A percentile compares a stretch with the other conserved stretches of the same genome.
Evolutionary conservation across 2,113 vertebrate genomes (phyloP).

Genomic region (Furnarius figulus): DNA sequence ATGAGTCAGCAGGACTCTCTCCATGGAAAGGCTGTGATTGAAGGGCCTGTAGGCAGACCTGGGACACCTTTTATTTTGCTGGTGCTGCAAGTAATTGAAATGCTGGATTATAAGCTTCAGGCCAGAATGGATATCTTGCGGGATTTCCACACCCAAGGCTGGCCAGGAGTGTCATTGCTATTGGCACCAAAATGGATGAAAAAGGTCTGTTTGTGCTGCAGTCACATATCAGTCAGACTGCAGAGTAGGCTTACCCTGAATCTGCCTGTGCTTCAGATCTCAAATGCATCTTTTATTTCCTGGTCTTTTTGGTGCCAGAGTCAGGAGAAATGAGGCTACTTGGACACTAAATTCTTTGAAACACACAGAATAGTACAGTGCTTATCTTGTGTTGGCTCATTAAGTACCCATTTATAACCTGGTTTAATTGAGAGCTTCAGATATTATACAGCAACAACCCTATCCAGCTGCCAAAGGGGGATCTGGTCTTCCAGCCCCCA

Average conservation of each 20-base stretch:
- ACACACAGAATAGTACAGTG: background rate
- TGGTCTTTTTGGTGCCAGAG: background rate
- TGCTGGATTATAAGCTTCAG: background rate
- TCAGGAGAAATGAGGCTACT: background rate
- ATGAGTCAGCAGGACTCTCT: background rate
- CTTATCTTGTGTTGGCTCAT: background rate
- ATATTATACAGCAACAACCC: background rate
- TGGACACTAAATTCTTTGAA: background rate
- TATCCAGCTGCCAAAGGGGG: background rate
- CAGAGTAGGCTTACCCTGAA: background rate
- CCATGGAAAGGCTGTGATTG: background rate
- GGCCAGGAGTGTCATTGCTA: background rate
- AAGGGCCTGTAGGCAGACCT: background rate
- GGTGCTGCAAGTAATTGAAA: background rate
- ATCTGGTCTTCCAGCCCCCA: background rate
- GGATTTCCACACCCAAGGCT: background rate
- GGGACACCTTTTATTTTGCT: background rate
- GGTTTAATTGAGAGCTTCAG: background rate
- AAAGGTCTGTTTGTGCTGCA: background rate
- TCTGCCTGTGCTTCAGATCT: background rate
- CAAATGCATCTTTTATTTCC: background rate
- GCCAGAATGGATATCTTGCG: fast-evolving
- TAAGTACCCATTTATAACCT: background rate
- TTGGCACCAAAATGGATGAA: background rate
- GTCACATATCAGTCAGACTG: background rate